Evolutionary conservation across 2,797 vertebrate species (phyloP).

Genomic region (Coccyzus lansbergi): DNA sequence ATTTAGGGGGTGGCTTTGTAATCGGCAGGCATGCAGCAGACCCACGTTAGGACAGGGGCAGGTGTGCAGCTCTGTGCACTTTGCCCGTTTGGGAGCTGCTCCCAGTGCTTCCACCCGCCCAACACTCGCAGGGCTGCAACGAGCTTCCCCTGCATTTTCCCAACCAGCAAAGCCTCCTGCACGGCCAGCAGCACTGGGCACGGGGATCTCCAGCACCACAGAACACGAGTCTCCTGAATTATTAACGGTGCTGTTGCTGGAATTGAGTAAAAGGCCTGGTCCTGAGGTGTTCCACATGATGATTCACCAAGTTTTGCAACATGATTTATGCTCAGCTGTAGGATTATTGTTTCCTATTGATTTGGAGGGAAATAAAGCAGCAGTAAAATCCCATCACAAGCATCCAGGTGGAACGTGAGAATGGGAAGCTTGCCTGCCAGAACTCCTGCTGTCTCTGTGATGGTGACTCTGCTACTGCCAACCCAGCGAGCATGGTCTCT

Average conservation of each 20-base stretch:
- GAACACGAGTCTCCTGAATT: neutral
- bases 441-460: neutral
- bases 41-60: accelerated
- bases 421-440: neutral
- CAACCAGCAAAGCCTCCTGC: accelerated
- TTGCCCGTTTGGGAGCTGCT: neutral
- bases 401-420: neutral
- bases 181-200: neutral
- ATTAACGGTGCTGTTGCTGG: neutral
- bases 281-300: neutral
- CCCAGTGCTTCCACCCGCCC: too few relatives aligned
- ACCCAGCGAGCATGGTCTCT: neutral
- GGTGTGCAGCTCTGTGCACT: neutral
- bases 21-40: accelerated
- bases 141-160: neutral
- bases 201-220: neutral
- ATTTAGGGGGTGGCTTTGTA: neutral
- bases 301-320: neutral
- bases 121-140: neutral
- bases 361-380: slow-evolving; percentile 15
- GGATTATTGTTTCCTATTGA: slow-evolving; percentile 43
- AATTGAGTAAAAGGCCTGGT: neutral
- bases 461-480: accelerated
- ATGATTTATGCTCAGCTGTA: neutral
- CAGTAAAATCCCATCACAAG: neutral